phyloP scores from a whole-genome alignment of 2,888 invertebrate species.

The Bembecia ichneumoniformis region DNA sequence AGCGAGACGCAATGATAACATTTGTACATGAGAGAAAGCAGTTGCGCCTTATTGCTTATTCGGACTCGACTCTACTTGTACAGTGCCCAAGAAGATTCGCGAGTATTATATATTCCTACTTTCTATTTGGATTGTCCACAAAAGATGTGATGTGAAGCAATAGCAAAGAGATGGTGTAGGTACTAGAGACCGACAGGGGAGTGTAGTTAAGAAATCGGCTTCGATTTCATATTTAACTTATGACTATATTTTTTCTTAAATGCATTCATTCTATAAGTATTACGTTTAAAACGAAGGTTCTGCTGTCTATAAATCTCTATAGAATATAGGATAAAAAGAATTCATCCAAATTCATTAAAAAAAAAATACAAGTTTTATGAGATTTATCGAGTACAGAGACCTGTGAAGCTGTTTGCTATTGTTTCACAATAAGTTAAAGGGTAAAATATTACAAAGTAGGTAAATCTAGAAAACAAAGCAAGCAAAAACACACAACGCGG shows the following conservation, averaged over 20 bases:
- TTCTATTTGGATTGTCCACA: conserved; percentile 55
- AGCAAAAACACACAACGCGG: conserved; percentile 63
- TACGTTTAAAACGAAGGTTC: not conserved
- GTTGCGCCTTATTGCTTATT: no score
- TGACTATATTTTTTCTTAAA: conserved; percentile 58
- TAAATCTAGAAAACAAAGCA: conserved; percentile 61
- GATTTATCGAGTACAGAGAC: not conserved
- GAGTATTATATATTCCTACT: conserved; percentile 54
- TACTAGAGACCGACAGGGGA: conserved; percentile 17
- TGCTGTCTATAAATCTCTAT: not conserved
- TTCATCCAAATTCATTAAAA: not conserved
- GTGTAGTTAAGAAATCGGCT: conserved; percentile 34
- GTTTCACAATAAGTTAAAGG: conserved; percentile 53
- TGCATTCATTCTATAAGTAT: conserved; percentile 39
- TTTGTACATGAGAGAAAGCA: no score
- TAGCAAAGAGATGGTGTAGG: conserved; percentile 46
- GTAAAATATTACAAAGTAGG: conserved; percentile 52
- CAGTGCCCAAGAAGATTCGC: no score
- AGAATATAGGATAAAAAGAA: not conserved
- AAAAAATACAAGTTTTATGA: not conserved
- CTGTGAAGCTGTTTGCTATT: conserved; percentile 48
- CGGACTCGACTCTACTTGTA: no score
- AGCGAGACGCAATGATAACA: no score
- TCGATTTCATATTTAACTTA: conserved; percentile 41
- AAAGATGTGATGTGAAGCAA: conserved; percentile 55